phyloP scores from a whole-genome alignment of 2,113 vertebrate genomes.

The Falco punctatus region DNA sequence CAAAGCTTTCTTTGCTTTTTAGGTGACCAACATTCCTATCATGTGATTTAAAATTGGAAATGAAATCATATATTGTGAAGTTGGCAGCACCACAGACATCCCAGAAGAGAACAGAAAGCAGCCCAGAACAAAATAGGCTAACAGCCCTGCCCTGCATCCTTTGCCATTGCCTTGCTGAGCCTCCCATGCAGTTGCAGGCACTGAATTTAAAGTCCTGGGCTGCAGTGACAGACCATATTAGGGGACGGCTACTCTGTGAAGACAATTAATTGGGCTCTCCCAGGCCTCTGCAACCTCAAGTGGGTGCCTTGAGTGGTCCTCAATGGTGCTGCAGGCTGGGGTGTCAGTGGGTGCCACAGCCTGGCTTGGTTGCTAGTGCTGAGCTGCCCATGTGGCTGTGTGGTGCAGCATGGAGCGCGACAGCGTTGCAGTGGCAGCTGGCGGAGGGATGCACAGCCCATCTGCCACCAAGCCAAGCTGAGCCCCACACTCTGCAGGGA shows the following conservation, averaged over 20 bases:
- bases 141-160: rapidly evolving
- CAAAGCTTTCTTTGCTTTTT: not conserved
- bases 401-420: not conserved
- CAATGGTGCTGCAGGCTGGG: not conserved
- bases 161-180: not conserved
- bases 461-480: not conserved
- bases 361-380: not conserved
- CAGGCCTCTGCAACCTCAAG: not conserved
- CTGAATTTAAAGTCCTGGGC: not conserved
- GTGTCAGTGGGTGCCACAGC: not conserved
- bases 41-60: not conserved
- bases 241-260: not conserved
- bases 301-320: not conserved
- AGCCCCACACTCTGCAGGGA: not conserved
- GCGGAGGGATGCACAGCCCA: not conserved
- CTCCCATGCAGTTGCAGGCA: rapidly evolving
- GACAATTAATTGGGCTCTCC: not conserved
- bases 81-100: not conserved
- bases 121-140: not conserved
- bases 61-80: not conserved
- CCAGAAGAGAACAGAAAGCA: not conserved
- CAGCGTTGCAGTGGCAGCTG: not conserved
- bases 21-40: not conserved
- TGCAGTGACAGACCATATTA: not conserved
- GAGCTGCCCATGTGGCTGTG: rapidly evolving